phyloP scores from a whole-genome alignment of 2,888 invertebrate species.

The Aphodius sticticus region DNA sequence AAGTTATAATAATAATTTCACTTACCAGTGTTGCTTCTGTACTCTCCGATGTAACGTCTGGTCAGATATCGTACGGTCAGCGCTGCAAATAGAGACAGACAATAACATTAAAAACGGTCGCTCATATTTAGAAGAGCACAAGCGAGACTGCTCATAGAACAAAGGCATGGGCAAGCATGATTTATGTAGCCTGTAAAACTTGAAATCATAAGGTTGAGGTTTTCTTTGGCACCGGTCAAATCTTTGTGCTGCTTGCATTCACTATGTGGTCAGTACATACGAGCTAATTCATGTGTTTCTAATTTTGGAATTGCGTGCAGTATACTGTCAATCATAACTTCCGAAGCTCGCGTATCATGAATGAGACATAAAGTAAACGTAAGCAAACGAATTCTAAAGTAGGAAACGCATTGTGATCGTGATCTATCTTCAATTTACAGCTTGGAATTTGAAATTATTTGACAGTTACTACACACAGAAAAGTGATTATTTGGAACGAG shows the following conservation, averaged over 20 bases:
- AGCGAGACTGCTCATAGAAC: background rate
- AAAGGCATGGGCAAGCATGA: background rate
- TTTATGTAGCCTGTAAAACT: background rate
- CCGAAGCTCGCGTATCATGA: background rate
- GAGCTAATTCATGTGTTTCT: background rate
- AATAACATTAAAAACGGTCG: conserved; percentile 4
- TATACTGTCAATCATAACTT: background rate
- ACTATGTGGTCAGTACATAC: background rate
- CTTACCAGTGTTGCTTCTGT: conserved; percentile 81
- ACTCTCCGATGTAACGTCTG: conserved; percentile 81
- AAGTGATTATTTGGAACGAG: too few relatives aligned
- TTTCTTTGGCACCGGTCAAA: background rate
- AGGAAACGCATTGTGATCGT: too few relatives aligned
- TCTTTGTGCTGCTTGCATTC: background rate
- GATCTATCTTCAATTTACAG: too few relatives aligned
- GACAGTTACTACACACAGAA: too few relatives aligned
- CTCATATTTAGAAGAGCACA: background rate
- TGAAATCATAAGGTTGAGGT: background rate
- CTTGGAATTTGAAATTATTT: too few relatives aligned
- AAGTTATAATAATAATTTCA: too few relatives aligned
- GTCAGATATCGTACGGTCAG: conserved; percentile 81
- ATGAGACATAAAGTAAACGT: background rate
- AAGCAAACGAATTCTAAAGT: too few relatives aligned
- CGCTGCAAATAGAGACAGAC: conserved; percentile 63
- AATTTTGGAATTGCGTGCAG: background rate